phyloP scores from a whole-genome alignment of 2,113 vertebrate species.

The Calyptomena viridis region DNA sequence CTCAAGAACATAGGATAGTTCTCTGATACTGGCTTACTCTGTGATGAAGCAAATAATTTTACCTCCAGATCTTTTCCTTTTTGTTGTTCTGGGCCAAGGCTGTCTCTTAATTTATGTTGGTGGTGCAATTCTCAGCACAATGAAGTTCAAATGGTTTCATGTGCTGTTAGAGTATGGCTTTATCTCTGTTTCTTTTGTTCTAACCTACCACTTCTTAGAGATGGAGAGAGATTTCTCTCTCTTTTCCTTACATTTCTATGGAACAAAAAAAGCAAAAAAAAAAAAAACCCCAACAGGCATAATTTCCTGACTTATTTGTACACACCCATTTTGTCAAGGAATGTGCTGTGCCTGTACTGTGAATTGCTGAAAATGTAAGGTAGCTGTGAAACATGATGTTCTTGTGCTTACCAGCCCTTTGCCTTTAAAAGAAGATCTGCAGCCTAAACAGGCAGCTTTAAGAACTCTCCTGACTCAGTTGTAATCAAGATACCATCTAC shows the following conservation, averaged over 20 bases:
- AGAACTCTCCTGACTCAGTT: conserved; percentile 54
- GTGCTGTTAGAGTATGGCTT: not conserved
- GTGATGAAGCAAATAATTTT: not conserved
- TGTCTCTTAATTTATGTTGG: not conserved
- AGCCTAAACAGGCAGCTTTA: conserved; percentile 50
- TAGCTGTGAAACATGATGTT: not conserved
- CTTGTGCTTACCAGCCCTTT: conserved; percentile 1
- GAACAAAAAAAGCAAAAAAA: not conserved
- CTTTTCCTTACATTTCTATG: not conserved
- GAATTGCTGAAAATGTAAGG: conserved; percentile 12
- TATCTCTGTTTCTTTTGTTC: not conserved
- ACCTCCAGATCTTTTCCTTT: not conserved
- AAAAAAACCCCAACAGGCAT: not conserved
- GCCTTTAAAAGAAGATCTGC: conserved; percentile 44
- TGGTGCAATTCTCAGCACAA: not conserved
- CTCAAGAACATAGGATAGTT: not conserved
- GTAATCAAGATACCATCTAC: conserved; percentile 68
- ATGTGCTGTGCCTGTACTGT: not conserved
- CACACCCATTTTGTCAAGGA: not conserved
- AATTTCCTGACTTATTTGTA: not conserved
- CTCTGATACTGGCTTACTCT: not conserved
- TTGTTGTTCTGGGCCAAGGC: not conserved
- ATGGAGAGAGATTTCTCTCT: not conserved
- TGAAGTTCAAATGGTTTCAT: not conserved
- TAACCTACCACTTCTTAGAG: not conserved